phyloP scores from a whole-genome alignment of 2,888 invertebrate genomes.

The Clostera curtula region DNA sequence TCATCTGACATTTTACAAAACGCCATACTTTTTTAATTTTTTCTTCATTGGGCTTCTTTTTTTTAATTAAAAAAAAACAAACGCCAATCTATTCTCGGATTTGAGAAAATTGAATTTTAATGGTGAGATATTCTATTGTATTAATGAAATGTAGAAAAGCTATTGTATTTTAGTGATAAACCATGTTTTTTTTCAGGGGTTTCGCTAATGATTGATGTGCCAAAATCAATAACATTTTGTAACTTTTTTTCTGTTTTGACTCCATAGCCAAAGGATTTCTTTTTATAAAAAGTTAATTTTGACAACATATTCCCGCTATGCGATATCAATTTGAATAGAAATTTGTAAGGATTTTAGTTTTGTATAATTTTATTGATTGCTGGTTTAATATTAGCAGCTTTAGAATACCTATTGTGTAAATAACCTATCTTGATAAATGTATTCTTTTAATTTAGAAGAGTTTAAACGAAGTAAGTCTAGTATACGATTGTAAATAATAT shows the following conservation, averaged over 20 bases:
- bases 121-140: constrained; percentile 13
- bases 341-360: constrained; percentile 7
- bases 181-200: not conserved
- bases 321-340: constrained; percentile 24
- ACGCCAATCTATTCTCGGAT: constrained; percentile 45
- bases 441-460: no score
- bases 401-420: not conserved
- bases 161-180: constrained; percentile 5
- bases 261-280: constrained; percentile 41
- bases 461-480: no score
- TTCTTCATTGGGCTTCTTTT: constrained; percentile 33
- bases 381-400: not conserved
- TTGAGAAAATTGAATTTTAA: constrained; percentile 16
- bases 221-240: constrained; percentile 19
- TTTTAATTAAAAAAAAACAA: constrained; percentile 64
- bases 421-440: no score
- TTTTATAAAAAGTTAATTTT: constrained; percentile 48
- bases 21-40: constrained; percentile 45
- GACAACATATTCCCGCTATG: constrained; percentile 49
- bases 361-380: constrained; percentile 2
- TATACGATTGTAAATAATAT: no score
- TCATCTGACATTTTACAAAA: constrained; percentile 36
- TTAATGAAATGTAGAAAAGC: constrained; percentile 2
- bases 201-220: not conserved
- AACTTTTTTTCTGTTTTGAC: constrained; percentile 25